Evolutionary conservation across 2,888 invertebrate genomes (phyloP).

Genomic region (Tachystola acroxantha): DNA sequence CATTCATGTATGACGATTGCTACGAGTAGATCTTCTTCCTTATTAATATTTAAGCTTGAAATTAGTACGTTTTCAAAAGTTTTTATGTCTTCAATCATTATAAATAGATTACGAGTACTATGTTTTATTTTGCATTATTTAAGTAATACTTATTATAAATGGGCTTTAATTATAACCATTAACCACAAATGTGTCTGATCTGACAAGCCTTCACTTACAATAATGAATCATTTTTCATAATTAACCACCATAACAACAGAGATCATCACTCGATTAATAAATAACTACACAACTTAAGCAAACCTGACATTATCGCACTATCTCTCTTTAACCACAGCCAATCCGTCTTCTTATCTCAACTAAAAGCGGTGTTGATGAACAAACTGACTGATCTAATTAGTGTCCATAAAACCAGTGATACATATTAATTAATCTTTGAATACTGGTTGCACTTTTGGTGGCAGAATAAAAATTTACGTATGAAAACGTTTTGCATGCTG

Average conservation of each 20-base stretch:
- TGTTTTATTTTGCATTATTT: no score
- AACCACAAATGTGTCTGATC: neutral
- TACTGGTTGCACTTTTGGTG: slow-evolving; percentile 6
- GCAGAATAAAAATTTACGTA: slow-evolving; percentile 1
- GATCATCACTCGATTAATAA: slow-evolving; percentile 6
- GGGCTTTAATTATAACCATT: no score
- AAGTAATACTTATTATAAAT: no score
- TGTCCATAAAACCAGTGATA: slow-evolving; percentile 45
- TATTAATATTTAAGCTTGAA: no score
- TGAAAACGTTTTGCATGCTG: neutral
- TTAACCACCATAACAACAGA: neutral
- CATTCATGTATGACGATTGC: no score
- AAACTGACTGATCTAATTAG: slow-evolving; percentile 44
- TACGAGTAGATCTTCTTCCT: no score
- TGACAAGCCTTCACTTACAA: neutral
- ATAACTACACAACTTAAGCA: slow-evolving; percentile 8
- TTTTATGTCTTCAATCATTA: no score
- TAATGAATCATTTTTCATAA: neutral
- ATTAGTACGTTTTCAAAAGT: no score
- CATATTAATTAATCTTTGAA: slow-evolving; percentile 42
- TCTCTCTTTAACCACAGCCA: slow-evolving; percentile 17
- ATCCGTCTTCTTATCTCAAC: slow-evolving; percentile 31
- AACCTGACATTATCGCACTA: slow-evolving; percentile 19
- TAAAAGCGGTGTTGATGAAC: slow-evolving; percentile 28
- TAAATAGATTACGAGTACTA: no score